Conservation (phyloP, 2,797 vertebrate genomes). For the Leptatherina wallacei region DNA sequence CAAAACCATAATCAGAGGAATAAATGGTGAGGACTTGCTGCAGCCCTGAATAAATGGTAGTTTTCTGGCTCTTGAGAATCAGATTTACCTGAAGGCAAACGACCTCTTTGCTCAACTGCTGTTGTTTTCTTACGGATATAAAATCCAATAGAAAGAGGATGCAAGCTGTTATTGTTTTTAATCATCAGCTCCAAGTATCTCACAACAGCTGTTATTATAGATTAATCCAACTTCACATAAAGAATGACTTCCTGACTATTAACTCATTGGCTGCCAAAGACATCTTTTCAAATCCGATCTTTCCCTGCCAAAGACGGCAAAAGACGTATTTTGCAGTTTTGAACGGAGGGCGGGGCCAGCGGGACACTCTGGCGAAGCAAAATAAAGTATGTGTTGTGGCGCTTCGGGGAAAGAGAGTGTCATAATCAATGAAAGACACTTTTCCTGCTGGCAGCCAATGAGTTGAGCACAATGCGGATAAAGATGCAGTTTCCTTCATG, state of each 20-base stretch:
- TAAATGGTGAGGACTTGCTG: background rate
- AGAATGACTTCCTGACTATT: slow-evolving; percentile 39
- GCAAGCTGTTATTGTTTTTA: too few species aligned
- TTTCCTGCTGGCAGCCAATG: too few species aligned
- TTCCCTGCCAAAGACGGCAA: too few species aligned
- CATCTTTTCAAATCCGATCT: too few species aligned
- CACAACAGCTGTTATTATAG: background rate
- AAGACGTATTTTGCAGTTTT: too few species aligned
- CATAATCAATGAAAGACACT: too few species aligned
- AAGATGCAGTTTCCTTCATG: slow-evolving; percentile 24
- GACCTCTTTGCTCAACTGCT: slow-evolving; percentile 8
- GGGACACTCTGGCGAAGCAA: too few species aligned
- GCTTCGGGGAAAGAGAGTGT: too few species aligned
- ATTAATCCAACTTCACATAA: slow-evolving; percentile 36
- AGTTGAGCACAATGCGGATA: slow-evolving; percentile 20
- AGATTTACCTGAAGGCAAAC: slow-evolving; percentile 27
- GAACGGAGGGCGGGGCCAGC: too few species aligned
- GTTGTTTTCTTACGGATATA: slow-evolving; percentile 13
- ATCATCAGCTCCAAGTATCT: slow-evolving; percentile 28
- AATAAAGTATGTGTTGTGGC: too few species aligned
- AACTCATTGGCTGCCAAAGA: too few species aligned
- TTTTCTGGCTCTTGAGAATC: background rate
- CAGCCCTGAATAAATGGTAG: background rate
- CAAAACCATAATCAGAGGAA: background rate
- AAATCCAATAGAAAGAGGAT: slow-evolving; percentile 9